Evolutionary conservation across 2,888 invertebrate species (phyloP).

Genomic region (Sarcophaga carnaria): DNA sequence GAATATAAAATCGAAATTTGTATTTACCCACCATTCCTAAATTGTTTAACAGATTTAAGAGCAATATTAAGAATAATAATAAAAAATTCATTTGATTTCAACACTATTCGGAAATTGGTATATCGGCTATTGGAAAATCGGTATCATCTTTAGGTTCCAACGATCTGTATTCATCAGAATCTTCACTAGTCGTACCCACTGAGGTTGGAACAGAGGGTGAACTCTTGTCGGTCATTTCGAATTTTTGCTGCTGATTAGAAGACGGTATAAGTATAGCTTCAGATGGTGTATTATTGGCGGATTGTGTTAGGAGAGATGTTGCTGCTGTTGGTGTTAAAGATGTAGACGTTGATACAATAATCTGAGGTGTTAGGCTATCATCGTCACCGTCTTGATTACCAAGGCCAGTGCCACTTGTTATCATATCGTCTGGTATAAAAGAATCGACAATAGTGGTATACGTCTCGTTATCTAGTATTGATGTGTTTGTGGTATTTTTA

Average conservation of each 20-base stretch:
- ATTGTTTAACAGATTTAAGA: constrained; percentile 29
- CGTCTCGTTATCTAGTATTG: constrained; percentile 25
- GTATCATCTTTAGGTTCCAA: constrained; percentile 80
- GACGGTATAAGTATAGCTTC: constrained; percentile 37
- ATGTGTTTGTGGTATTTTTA: constrained; percentile 72
- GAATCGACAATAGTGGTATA: constrained; percentile 21
- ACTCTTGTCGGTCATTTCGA: constrained; percentile 56
- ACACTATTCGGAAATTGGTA: constrained; percentile 78
- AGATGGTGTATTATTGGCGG: constrained; percentile 57
- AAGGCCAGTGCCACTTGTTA: not conserved
- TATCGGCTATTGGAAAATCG: constrained; percentile 78
- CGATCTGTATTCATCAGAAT: constrained; percentile 82
- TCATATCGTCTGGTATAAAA: not conserved
- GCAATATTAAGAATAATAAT: constrained; percentile 18
- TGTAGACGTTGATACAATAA: constrained; percentile 63
- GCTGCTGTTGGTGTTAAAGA: constrained; percentile 40
- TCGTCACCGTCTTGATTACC: not conserved
- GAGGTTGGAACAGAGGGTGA: constrained; percentile 72
- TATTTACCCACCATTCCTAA: constrained; percentile 31
- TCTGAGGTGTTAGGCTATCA: constrained; percentile 37
- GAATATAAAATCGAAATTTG: constrained; percentile 6
- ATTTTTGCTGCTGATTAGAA: constrained; percentile 11
- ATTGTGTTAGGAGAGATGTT: constrained; percentile 61
- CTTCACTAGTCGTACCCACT: constrained; percentile 76
- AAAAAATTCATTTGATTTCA: constrained; percentile 40